phyloP scores from a whole-genome alignment of 2,113 vertebrate genomes.

The Maccullochella peelii region DNA sequence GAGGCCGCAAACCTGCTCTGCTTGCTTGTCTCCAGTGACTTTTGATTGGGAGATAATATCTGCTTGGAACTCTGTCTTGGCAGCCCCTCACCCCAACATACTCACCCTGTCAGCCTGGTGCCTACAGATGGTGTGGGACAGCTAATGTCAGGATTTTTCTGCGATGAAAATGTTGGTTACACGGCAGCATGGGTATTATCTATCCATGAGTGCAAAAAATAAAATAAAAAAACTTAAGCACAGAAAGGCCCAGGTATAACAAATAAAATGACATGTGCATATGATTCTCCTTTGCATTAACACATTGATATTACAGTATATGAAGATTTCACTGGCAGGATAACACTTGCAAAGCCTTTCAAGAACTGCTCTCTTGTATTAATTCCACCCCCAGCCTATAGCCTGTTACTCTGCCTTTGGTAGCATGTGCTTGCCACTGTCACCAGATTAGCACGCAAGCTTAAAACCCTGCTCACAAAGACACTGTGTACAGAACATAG shows the following conservation, averaged over 20 bases:
- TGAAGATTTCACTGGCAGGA: conserved; percentile 30
- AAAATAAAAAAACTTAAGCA: not conserved
- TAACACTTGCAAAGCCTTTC: conserved; percentile 51
- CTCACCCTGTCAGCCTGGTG: not conserved
- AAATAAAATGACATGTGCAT: not conserved
- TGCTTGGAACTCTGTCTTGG: conserved; percentile 10
- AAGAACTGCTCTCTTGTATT: conserved; percentile 62
- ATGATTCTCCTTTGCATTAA: conserved; percentile 4
- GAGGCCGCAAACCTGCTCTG: not conserved
- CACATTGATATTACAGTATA: not conserved
- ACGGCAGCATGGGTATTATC: conserved; percentile 17
- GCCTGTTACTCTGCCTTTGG: conserved; percentile 61
- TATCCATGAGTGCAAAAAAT: not conserved
- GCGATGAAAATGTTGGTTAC: conserved; percentile 40
- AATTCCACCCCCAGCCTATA: conserved; percentile 65
- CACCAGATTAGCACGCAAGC: conserved; percentile 77
- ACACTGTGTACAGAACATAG: conserved; percentile 73
- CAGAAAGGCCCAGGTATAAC: not conserved
- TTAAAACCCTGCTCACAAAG: conserved; percentile 74
- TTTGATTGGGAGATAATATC: conserved; percentile 41
- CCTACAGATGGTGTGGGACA: conserved; percentile 44
- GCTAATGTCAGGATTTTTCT: conserved; percentile 34
- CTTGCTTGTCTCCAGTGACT: conserved; percentile 6
- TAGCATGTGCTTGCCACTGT: conserved; percentile 73
- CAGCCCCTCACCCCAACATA: not conserved